These are phyloP conservation scores for Chalcis sispes DNA, from an alignment of 2,888 invertebrate species.

Conservation along the genomic window DNA sequence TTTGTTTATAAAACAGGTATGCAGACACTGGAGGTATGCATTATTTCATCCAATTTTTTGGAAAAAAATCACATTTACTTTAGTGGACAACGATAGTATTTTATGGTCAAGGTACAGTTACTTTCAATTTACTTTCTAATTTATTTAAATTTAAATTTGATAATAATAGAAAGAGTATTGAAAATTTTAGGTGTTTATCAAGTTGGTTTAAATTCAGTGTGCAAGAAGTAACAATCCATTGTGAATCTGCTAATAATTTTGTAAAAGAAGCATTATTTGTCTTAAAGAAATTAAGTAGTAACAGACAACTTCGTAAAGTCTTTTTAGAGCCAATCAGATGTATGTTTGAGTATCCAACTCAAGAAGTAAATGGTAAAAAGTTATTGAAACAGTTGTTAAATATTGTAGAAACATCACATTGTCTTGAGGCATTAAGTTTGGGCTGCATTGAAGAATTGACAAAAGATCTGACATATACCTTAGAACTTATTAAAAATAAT, in stretches of 20 bases:
- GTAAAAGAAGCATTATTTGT: conserved; percentile 69
- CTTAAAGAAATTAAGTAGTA: conserved; percentile 71
- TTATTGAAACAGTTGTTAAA: conserved; percentile 72
- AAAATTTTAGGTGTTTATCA: conserved; percentile 67
- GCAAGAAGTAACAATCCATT: conserved; percentile 74
- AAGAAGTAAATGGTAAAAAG: conserved; percentile 53
- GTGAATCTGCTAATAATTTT: conserved; percentile 71
- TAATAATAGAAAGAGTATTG: not conserved
- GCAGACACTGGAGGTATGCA: conserved; percentile 79
- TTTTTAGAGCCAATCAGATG: conserved; percentile 72
- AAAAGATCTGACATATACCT: conserved; percentile 74
- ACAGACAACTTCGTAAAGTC: conserved; percentile 72
- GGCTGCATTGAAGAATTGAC: conserved; percentile 79
- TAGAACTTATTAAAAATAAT: conserved; percentile 74
- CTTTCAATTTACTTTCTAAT: conserved; percentile 9
- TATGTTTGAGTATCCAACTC: conserved; percentile 65
- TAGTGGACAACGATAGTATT: conserved; percentile 71
- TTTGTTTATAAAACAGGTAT: too few relatives aligned
- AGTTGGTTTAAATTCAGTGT: conserved; percentile 74
- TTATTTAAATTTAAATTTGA: not conserved
- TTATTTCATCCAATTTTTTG: conserved; percentile 76
- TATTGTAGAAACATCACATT: conserved; percentile 76
- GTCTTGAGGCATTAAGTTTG: conserved; percentile 77
- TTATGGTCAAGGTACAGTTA: conserved; percentile 69
- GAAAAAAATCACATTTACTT: conserved; percentile 74